A percentile compares a stretch with the other conserved stretches of the same genome.
Conservation (phyloP, 2,888 invertebrate genomes). For the Atrina japonica region DNA sequence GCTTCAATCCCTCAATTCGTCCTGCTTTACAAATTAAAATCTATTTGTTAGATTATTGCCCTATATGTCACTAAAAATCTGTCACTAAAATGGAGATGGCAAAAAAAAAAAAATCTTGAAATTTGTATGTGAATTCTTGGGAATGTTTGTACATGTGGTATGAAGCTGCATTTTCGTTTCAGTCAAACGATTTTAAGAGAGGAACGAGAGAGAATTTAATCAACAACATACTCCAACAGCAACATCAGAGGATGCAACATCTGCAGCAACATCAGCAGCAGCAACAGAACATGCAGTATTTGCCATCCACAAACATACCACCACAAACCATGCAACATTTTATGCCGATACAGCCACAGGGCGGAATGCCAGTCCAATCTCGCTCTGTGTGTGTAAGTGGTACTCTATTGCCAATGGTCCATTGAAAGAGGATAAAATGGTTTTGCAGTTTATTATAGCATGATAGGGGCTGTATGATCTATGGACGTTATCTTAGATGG, state of each 20-base stretch:
- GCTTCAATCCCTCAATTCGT: no score
- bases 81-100: no score
- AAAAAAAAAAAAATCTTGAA: no score
- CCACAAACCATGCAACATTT: slow-evolving; percentile 11
- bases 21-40: no score
- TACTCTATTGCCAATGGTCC: background rate
- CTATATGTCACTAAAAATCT: no score
- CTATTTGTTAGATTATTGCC: no score
- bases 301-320: slow-evolving; percentile 7
- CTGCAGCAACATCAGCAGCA: no score
- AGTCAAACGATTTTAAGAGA: slow-evolving; percentile 8
- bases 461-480: no score
- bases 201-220: slow-evolving; percentile 16
- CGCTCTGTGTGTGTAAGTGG: background rate
- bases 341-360: slow-evolving; percentile 10
- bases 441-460: no score
- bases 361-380: background rate
- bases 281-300: slow-evolving; percentile 17
- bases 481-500: no score
- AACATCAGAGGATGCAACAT: slow-evolving; percentile 1
- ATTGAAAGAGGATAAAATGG: no score
- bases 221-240: slow-evolving; percentile 22
- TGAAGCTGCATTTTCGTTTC: background rate
- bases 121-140: no score
- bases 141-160: background rate